phyloP scores from a whole-genome alignment of 2,113 vertebrate genomes.

The Pangasianodon gigas region DNA sequence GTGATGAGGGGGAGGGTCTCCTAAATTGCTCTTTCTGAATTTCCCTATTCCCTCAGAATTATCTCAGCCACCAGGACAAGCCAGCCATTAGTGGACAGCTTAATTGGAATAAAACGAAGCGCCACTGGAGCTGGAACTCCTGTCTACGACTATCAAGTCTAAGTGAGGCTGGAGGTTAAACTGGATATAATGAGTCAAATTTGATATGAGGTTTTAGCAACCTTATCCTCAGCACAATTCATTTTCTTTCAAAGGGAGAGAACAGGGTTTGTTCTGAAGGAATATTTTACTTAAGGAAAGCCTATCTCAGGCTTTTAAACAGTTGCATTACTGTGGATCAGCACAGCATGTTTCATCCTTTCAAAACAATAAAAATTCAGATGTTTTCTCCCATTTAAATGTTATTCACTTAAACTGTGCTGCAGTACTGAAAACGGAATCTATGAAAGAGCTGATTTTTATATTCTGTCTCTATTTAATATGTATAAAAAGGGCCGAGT shows the following conservation, averaged over 20 bases:
- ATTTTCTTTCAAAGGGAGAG: constrained; percentile 8
- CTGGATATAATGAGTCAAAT: constrained; percentile 17
- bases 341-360: constrained; percentile 48
- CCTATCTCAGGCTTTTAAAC: constrained; percentile 46
- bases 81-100: constrained; percentile 48
- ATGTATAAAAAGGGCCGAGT: neutral
- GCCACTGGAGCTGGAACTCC: neutral
- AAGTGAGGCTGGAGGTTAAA: neutral
- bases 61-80: constrained; percentile 13
- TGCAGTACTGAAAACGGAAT: neutral
- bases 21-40: constrained; percentile 38
- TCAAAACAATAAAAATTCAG: constrained; percentile 38
- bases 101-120: constrained; percentile 30
- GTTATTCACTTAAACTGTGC: constrained; percentile 24
- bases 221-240: neutral
- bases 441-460: neutral
- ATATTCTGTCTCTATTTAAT: neutral
- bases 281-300: constrained; percentile 39
- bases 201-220: neutral
- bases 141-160: constrained; percentile 3
- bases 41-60: neutral
- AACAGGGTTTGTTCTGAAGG: constrained; percentile 52
- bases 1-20: constrained; percentile 64
- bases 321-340: constrained; percentile 54
- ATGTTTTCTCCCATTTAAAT: constrained; percentile 61